Evolutionary conservation across 2,113 vertebrate species (phyloP).

Genomic region (Chaenocephalus aceratus): DNA sequence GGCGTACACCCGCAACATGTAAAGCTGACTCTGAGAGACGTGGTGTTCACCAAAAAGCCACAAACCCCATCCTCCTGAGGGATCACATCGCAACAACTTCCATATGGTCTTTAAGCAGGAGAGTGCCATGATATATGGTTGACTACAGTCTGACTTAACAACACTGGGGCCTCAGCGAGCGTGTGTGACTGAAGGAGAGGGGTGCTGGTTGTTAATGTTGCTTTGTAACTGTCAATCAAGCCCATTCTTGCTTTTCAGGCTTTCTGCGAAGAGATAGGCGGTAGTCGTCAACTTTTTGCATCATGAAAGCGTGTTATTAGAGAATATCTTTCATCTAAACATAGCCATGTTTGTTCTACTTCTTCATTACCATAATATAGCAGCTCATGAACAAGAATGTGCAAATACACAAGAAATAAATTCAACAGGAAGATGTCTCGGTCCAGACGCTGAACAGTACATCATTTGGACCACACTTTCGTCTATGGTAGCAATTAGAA

Average conservation of each 20-base stretch:
- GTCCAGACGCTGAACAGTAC: constrained; percentile 48
- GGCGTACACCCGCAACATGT: constrained; percentile 62
- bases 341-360: not conserved
- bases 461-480: constrained; percentile 59
- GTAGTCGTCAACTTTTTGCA: constrained; percentile 7
- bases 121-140: constrained; percentile 67
- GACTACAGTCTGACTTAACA: constrained; percentile 48
- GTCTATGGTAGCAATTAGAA: constrained; percentile 79
- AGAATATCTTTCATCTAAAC: constrained; percentile 2
- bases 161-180: constrained; percentile 39
- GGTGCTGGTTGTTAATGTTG: constrained; percentile 42
- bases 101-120: constrained; percentile 78
- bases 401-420: constrained; percentile 39
- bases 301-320: constrained; percentile 8
- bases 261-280: not conserved
- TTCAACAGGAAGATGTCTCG: constrained; percentile 29
- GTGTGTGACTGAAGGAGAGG: constrained; percentile 24
- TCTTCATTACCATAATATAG: constrained; percentile 20
- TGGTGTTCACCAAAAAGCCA: constrained; percentile 71
- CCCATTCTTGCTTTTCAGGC: constrained; percentile 5
- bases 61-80: constrained; percentile 68
- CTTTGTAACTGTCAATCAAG: constrained; percentile 59
- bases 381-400: constrained; percentile 36
- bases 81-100: constrained; percentile 77
- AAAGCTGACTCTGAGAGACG: constrained; percentile 72